A percentile compares a stretch with the other conserved stretches of the same genome.
Evolutionary conservation across 2,113 vertebrate genomes (phyloP).

Genomic region (Oplegnathus fasciatus): DNA sequence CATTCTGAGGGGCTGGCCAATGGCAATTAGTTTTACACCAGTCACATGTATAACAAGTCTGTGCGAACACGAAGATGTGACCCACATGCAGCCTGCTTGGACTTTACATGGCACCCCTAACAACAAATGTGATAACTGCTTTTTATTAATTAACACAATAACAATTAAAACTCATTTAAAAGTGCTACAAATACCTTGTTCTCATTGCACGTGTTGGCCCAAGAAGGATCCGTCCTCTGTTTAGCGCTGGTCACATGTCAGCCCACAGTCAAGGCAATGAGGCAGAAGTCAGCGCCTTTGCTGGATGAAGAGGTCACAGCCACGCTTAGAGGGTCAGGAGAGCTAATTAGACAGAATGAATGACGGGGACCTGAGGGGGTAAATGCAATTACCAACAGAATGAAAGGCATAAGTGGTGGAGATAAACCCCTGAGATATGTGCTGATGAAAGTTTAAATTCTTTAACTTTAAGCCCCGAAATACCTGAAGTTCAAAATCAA

Average conservation of each 20-base stretch:
- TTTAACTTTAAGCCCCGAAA: constrained; percentile 23
- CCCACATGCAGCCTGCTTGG: background rate
- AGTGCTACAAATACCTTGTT: background rate
- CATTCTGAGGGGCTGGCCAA: constrained; percentile 42
- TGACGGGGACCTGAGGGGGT: constrained; percentile 60
- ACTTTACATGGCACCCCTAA: background rate
- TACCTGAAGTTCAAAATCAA: constrained; percentile 40
- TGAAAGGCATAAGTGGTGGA: constrained; percentile 46
- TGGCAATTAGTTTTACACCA: constrained; percentile 33
- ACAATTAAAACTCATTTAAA: background rate
- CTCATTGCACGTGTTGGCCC: background rate
- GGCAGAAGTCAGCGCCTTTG: constrained; percentile 61
- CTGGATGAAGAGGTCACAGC: constrained; percentile 69
- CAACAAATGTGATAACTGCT: background rate
- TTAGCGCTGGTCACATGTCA: constrained; percentile 12
- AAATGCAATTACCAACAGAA: constrained; percentile 72
- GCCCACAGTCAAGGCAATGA: constrained; percentile 62
- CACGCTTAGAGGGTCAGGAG: constrained; percentile 70
- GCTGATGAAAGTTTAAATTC: constrained; percentile 50
- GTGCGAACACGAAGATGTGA: background rate
- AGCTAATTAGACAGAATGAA: constrained; percentile 78
- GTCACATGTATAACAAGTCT: constrained; percentile 6
- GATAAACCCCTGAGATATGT: constrained; percentile 61
- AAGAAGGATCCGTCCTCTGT: background rate
- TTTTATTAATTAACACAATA: background rate